These are phyloP conservation scores for Stramonita haemastoma DNA, from an alignment of 2,888 invertebrate species.

Conservation along the genomic window DNA sequence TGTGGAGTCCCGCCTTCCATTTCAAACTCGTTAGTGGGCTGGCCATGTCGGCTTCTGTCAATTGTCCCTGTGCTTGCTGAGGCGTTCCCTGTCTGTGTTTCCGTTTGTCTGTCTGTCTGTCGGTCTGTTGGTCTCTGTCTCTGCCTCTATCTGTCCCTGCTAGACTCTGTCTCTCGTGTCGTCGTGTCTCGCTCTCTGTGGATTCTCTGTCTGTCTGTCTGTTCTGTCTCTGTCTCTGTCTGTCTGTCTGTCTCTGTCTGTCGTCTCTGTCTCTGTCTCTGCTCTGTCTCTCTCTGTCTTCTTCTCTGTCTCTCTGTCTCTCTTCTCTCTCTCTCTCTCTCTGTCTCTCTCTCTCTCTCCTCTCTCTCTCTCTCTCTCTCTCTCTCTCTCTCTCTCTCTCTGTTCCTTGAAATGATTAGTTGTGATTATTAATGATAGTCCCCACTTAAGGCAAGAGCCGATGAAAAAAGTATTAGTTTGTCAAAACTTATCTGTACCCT, in stretches of 20 bases:
- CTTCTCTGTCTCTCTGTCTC: background rate
- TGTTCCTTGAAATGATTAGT: background rate
- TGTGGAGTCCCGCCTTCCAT: background rate
- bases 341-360: background rate
- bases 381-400: background rate
- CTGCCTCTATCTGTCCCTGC: background rate
- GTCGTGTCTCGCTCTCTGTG: background rate
- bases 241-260: background rate
- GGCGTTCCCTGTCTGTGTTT: background rate
- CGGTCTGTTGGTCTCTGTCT: background rate
- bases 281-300: background rate
- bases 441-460: background rate
- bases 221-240: background rate
- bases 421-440: background rate
- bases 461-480: background rate
- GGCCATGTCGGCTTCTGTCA: background rate
- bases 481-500: background rate
- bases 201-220: background rate
- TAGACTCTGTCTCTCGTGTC: background rate
- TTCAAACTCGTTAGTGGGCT: background rate
- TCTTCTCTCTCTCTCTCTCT: background rate
- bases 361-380: conserved; percentile 17
- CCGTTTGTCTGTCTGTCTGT: background rate
- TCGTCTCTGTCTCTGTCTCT: background rate
- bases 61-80: background rate